Evolutionary conservation across 2,113 vertebrate genomes (phyloP).

Genomic region (Monopterus albus): DNA sequence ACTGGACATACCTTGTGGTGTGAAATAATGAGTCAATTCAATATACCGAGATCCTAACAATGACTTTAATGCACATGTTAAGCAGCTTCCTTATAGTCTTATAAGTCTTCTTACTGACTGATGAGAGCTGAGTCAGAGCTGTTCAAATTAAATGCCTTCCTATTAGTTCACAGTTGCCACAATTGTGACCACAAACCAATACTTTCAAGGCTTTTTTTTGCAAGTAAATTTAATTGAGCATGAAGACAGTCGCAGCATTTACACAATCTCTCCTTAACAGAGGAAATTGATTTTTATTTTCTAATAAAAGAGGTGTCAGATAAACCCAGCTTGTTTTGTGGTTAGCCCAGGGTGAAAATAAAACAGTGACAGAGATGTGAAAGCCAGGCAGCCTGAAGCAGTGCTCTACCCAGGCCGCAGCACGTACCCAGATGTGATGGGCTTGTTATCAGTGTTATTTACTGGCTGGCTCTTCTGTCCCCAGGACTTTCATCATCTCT

Average conservation of each 20-base stretch:
- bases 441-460: conserved; percentile 71
- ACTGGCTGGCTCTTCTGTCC: conserved; percentile 29
- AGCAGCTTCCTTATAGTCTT: background rate
- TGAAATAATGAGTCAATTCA: background rate
- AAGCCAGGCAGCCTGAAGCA: conserved; percentile 36
- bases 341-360: conserved; percentile 45
- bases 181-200: conserved; percentile 16
- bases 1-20: background rate
- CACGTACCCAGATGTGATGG: conserved; percentile 54
- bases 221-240: background rate
- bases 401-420: conserved; percentile 24
- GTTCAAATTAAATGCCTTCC: conserved; percentile 30
- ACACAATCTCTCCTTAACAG: conserved; percentile 4
- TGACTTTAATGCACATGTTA: background rate
- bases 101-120: background rate
- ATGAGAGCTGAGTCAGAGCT: background rate
- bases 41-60: background rate
- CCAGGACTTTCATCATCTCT: conserved; percentile 36
- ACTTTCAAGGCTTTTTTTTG: no score
- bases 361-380: conserved; percentile 47
- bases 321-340: conserved; percentile 14
- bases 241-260: background rate
- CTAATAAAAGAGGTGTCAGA: conserved; percentile 12
- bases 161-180: conserved; percentile 12
- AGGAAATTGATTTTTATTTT: conserved; percentile 40